Evolutionary conservation across 2,113 vertebrate genomes (phyloP).

Genomic region (Tenrec ecaudatus): DNA sequence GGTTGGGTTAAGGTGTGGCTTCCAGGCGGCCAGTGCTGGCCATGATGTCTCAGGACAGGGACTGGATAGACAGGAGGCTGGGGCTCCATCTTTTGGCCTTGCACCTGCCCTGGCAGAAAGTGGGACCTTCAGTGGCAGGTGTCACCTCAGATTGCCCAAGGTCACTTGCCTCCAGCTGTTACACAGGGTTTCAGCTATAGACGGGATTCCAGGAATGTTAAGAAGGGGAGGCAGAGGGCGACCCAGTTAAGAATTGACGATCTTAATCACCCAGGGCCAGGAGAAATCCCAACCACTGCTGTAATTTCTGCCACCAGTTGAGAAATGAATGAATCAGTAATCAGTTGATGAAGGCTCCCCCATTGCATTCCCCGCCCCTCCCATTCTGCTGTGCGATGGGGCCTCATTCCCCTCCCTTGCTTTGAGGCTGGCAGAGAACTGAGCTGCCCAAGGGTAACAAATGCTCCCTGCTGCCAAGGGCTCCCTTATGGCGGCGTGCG

Average conservation of each 20-base stretch:
- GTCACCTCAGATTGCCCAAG: neutral
- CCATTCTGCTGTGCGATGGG: neutral
- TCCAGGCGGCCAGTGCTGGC: too few relatives aligned
- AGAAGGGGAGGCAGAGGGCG: neutral
- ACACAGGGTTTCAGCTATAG: neutral
- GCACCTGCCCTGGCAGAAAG: neutral
- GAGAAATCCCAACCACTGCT: neutral
- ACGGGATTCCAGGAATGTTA: neutral
- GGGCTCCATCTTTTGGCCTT: neutral
- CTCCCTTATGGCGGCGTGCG: constrained; percentile 19
- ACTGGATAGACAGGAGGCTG: neutral
- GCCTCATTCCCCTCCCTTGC: too few relatives aligned
- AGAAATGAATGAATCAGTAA: neutral
- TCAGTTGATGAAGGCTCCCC: neutral
- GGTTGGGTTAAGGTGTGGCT: fast-evolving
- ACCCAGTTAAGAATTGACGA: neutral
- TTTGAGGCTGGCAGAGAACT: neutral
- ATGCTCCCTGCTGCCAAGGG: neutral
- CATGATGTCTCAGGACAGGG: neutral
- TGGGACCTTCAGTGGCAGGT: neutral
- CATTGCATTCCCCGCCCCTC: too few relatives aligned
- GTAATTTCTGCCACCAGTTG: neutral
- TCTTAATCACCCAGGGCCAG: neutral
- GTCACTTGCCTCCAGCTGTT: neutral
- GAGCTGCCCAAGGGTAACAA: neutral